Percentiles rank a stretch among this genome's conserved stretches.
phyloP scores from a whole-genome alignment of 2,113 vertebrate genomes.

The Brachyistius frenatus region DNA sequence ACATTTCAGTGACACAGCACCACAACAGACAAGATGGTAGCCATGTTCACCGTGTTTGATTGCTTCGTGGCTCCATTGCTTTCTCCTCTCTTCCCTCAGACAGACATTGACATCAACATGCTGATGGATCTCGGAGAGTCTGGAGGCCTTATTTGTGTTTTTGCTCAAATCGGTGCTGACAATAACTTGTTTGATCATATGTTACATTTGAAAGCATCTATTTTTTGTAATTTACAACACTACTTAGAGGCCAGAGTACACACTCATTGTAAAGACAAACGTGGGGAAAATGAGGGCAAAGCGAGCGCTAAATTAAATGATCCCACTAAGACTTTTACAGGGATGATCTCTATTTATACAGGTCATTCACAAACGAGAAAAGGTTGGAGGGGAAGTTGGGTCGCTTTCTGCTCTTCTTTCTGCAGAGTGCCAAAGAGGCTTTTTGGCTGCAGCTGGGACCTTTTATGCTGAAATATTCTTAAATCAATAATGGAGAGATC shows the following conservation, averaged over 20 bases:
- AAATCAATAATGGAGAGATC: slow-evolving; percentile 77
- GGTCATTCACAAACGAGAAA: slow-evolving; percentile 37
- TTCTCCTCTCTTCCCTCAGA: background rate
- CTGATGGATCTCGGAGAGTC: background rate
- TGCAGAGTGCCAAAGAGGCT: slow-evolving; percentile 54
- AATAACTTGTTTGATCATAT: background rate
- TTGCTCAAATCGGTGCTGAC: background rate
- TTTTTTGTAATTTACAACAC: slow-evolving; percentile 2
- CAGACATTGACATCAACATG: background rate
- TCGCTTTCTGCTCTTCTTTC: slow-evolving; percentile 21
- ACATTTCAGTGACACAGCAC: background rate
- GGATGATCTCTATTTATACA: slow-evolving; percentile 64
- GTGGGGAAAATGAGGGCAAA: slow-evolving; percentile 60
- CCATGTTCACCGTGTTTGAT: slow-evolving; percentile 5
- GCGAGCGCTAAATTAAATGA: slow-evolving; percentile 64
- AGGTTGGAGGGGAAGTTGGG: slow-evolving; percentile 39
- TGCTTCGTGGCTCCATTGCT: background rate
- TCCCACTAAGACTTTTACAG: slow-evolving; percentile 56
- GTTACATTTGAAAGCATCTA: slow-evolving; percentile 12
- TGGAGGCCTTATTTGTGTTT: background rate
- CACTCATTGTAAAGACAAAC: slow-evolving; percentile 37
- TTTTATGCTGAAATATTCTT: slow-evolving; percentile 74
- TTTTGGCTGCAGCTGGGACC: slow-evolving; percentile 66
- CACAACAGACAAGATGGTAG: slow-evolving; percentile 15
- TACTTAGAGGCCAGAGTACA: slow-evolving; percentile 24